phyloP scores from a whole-genome alignment of 2,888 invertebrate genomes.

The Dolichopus griseipennis region DNA sequence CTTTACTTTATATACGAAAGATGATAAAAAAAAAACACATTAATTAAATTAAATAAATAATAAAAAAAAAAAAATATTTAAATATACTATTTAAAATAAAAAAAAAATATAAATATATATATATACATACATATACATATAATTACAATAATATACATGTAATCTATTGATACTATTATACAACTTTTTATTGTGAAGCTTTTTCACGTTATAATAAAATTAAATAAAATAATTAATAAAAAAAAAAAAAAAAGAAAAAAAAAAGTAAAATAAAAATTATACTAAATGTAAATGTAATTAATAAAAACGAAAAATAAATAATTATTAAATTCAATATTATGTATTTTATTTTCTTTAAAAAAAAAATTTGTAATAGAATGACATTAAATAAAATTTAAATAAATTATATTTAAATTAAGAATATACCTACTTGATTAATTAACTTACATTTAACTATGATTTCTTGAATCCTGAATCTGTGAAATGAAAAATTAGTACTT shows the following conservation, averaged over 20 bases:
- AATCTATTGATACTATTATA: slow-evolving; percentile 4
- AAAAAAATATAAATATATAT: no score
- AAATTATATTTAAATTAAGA: no score
- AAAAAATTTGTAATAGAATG: no score
- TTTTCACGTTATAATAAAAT: slow-evolving; percentile 4
- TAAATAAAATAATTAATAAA: background rate
- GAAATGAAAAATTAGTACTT: no score
- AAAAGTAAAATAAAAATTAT: background rate
- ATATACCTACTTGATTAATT: no score
- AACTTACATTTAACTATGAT: no score
- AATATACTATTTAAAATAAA: background rate
- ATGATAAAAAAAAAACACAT: background rate
- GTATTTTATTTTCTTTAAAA: no score
- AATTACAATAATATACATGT: background rate
- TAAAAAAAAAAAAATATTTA: background rate
- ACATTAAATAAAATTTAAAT: no score
- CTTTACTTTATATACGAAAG: background rate
- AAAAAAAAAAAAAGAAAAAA: background rate
- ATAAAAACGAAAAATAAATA: slow-evolving; percentile 5
- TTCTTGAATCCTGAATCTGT: no score
- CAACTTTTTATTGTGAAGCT: slow-evolving; percentile 9
- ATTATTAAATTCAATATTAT: background rate
- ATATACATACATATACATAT: background rate
- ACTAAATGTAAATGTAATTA: slow-evolving; percentile 6
- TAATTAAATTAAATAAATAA: background rate